Evolutionary conservation across 2,113 vertebrate genomes (phyloP).

Genomic region (Psilopogon haemacephalus): DNA sequence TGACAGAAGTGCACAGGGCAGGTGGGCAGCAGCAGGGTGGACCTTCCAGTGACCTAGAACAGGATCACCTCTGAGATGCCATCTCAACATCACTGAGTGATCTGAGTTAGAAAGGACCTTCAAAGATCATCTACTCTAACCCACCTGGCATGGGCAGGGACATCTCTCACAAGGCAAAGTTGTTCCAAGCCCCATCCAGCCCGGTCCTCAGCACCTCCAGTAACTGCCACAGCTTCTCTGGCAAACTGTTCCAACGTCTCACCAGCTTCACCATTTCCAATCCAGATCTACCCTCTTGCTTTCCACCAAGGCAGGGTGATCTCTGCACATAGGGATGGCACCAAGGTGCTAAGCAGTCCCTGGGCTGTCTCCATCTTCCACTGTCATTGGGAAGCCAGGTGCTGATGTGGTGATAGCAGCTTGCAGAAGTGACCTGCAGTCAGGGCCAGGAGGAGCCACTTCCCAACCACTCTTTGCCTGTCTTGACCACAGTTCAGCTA

Average conservation of each 20-base stretch:
- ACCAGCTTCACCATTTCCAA: not conserved
- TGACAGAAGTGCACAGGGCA: not conserved
- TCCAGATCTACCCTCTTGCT: too few species aligned
- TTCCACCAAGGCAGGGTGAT: not conserved
- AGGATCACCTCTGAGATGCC: not conserved
- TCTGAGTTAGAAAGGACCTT: too few species aligned
- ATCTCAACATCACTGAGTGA: not conserved
- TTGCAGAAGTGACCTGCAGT: not conserved
- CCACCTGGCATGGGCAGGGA: too few species aligned
- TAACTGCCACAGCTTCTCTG: too few species aligned
- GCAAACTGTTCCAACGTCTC: too few species aligned
- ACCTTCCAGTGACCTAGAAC: not conserved
- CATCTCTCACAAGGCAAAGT: too few species aligned
- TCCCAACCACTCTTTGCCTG: rapidly evolving
- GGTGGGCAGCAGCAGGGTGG: not conserved
- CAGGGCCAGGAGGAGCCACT: not conserved
- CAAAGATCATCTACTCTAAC: too few species aligned
- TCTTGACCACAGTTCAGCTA: not conserved
- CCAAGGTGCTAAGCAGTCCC: not conserved
- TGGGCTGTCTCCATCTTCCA: not conserved
- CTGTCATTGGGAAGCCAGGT: not conserved
- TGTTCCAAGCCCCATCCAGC: too few species aligned
- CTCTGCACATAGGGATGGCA: not conserved
- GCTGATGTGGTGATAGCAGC: rapidly evolving
- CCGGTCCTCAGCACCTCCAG: too few species aligned